Evolutionary conservation across 2,797 vertebrate genomes (phyloP).

Genomic region (Tiaroga cobitis): DNA sequence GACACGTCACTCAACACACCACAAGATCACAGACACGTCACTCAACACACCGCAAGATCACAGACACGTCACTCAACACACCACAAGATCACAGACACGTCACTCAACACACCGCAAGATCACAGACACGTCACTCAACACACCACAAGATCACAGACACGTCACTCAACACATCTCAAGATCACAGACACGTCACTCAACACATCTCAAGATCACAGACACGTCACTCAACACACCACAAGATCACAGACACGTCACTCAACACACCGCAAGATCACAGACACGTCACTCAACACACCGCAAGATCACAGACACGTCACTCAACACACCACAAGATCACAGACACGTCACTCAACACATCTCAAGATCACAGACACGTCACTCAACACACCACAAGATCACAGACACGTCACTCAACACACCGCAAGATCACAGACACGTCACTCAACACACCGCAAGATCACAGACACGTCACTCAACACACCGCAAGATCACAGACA

Average conservation of each 20-base stretch:
- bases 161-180: neutral
- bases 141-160: neutral
- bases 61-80: neutral
- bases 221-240: slow-evolving; percentile 27
- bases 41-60: neutral
- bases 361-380: too few species aligned
- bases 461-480: too few species aligned
- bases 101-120: neutral
- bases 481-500: too few species aligned
- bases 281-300: neutral
- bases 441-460: too few species aligned
- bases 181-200: neutral
- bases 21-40: neutral
- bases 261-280: neutral
- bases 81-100: neutral
- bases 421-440: too few species aligned
- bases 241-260: neutral
- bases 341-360: too few species aligned
- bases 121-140: neutral
- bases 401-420: neutral
- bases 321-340: too few species aligned
- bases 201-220: neutral
- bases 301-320: neutral
- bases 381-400: too few species aligned
- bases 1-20: neutral